These are phyloP conservation scores for Lepidochitona cinerea DNA, from an alignment of 2,888 invertebrate species.

Conservation along the genomic window DNA sequence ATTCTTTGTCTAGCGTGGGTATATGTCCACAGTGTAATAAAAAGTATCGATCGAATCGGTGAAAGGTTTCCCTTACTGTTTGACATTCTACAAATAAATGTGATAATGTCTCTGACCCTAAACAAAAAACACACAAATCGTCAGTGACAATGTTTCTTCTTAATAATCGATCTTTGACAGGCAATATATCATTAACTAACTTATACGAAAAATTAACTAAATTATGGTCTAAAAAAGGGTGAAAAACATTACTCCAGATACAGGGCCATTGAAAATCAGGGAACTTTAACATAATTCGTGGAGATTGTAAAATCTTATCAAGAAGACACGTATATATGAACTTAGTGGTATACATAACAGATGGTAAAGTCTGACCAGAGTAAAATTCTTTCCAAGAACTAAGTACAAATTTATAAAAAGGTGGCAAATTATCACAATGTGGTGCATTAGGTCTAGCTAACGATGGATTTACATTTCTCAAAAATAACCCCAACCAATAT, in stretches of 20 bases:
- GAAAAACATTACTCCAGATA: constrained; percentile 2
- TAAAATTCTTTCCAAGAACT: background rate
- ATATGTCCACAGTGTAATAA: background rate
- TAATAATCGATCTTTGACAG: no score
- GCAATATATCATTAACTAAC: background rate
- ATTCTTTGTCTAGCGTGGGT: background rate
- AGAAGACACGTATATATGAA: background rate
- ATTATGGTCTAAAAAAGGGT: background rate
- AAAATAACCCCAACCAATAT: background rate
- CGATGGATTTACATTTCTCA: background rate
- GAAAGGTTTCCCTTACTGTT: background rate
- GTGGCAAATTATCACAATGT: background rate
- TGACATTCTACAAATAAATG: constrained; percentile 2
- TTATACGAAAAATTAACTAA: background rate
- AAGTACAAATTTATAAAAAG: background rate
- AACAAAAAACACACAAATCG: background rate
- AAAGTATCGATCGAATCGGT: background rate
- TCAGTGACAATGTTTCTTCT: no score
- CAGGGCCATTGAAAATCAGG: background rate
- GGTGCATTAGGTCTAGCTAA: background rate
- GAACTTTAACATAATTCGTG: background rate
- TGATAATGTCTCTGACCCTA: background rate
- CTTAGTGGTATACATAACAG: background rate
- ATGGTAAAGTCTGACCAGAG: background rate
- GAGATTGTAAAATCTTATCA: background rate